Conservation (phyloP, 2,113 vertebrate species). For the Rhineura floridana region DNA sequence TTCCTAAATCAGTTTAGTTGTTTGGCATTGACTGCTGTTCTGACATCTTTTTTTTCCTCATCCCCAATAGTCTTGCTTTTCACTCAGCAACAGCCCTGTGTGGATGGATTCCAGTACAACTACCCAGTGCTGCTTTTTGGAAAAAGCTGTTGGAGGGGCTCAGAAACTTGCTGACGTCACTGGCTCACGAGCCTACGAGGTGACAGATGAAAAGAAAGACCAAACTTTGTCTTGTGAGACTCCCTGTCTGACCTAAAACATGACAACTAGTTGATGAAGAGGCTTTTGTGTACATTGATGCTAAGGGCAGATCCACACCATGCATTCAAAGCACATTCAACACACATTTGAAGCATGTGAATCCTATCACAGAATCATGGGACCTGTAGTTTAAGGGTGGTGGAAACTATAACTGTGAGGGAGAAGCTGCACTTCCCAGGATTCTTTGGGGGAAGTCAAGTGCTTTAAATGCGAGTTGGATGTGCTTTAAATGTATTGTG, state of each 20-base stretch:
- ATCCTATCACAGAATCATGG: too few relatives aligned
- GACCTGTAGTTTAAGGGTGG: too few relatives aligned
- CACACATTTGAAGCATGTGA: too few relatives aligned
- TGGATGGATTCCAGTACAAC: conserved; percentile 97
- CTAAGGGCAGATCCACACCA: neutral
- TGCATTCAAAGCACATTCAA: too few relatives aligned
- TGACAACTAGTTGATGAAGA: neutral
- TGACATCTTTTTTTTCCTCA: neutral
- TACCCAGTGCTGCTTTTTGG: conserved; percentile 82
- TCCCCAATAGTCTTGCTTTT: conserved; percentile 82
- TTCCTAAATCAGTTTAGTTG: neutral
- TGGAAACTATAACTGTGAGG: too few relatives aligned
- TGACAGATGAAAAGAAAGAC: conserved; percentile 50
- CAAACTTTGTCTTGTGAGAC: neutral
- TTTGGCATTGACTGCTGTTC: neutral
- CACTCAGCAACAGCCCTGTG: conserved; percentile 81
- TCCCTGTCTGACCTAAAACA: neutral
- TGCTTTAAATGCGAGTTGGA: too few relatives aligned
- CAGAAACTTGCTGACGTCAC: conserved; percentile 83
- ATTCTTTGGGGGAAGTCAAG: too few relatives aligned
- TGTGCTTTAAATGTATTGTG: too few relatives aligned
- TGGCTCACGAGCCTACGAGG: conserved; percentile 94
- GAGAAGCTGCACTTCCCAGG: too few relatives aligned
- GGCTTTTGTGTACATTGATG: neutral
- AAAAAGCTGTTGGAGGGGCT: conserved; percentile 84